Evolutionary conservation across 2,888 invertebrate species (phyloP).

Genomic region (Spisula solida): DNA sequence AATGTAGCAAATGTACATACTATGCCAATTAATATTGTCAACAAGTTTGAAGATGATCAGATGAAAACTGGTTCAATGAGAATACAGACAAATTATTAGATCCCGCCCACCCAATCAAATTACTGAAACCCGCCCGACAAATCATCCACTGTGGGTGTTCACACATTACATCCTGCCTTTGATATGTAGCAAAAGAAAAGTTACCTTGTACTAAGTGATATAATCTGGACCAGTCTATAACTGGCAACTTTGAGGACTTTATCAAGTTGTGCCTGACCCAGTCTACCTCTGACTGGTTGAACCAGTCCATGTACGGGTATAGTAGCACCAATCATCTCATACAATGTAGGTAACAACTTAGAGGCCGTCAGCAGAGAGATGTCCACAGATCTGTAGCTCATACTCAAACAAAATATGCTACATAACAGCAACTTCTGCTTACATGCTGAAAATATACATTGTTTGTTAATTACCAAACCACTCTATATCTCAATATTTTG

Average conservation of each 20-base stretch:
- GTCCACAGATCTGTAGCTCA: constrained; percentile 89
- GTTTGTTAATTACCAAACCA: no score
- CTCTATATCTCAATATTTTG: no score
- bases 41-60: no score
- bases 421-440: constrained; percentile 88
- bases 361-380: constrained; percentile 89
- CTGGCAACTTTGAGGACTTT: constrained; percentile 88
- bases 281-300: constrained; percentile 75
- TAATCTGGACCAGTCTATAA: constrained; percentile 89
- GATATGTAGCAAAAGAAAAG: no score
- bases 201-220: constrained; percentile 89
- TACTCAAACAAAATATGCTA: constrained; percentile 89
- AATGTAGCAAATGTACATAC: no score
- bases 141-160: no score
- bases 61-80: no score
- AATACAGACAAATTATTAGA: no score
- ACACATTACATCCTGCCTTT: no score
- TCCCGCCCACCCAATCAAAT: no score
- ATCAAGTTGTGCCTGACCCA: constrained; percentile 78
- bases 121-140: no score
- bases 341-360: constrained; percentile 89
- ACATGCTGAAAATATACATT: constrained; percentile 11
- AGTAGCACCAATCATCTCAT: constrained; percentile 87
- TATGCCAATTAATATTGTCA: no score
- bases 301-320: constrained; percentile 76